Evolutionary conservation across 1,140 invertebrate species (phyloP).

Genomic region (Drosophila lowei): DNA sequence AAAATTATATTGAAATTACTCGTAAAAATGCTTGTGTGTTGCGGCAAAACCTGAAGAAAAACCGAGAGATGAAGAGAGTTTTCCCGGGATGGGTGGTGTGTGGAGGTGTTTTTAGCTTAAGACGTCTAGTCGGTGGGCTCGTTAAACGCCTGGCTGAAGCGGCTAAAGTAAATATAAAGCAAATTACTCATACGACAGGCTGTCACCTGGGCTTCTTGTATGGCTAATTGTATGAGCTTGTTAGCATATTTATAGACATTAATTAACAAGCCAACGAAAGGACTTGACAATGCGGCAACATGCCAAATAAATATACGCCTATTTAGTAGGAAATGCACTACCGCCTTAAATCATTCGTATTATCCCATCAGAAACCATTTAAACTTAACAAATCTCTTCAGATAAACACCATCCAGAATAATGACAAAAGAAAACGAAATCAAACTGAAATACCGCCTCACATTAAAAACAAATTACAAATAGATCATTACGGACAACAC

Average conservation of each 20-base stretch:
- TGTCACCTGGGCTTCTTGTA: constrained; percentile 13
- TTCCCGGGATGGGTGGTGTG: no score
- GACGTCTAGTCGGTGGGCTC: constrained; percentile 48
- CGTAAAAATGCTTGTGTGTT: constrained; percentile 46
- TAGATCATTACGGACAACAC: constrained; percentile 41
- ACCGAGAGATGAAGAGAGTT: background rate
- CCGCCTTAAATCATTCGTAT: constrained; percentile 1
- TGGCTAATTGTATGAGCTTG: background rate
- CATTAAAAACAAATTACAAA: constrained; percentile 55
- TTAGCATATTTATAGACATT: background rate
- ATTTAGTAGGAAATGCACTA: no score
- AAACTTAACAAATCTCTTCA: constrained; percentile 13
- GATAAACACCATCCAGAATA: constrained; percentile 21
- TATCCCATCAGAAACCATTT: background rate
- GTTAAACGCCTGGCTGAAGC: constrained; percentile 31
- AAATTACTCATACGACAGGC: constrained; percentile 18
- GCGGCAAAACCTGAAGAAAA: no score
- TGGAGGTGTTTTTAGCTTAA: constrained; percentile 25
- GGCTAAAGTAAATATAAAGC: constrained; percentile 13
- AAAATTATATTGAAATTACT: constrained; percentile 72
- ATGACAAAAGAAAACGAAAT: constrained; percentile 5
- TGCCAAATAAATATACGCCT: no score
- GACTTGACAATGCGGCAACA: no score
- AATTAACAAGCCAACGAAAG: background rate
- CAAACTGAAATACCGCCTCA: constrained; percentile 19